A percentile compares a stretch with the other conserved stretches of the same genome.
phyloP scores from a whole-genome alignment of 2,888 invertebrate species.

The Pandemis cinnamomeana region DNA sequence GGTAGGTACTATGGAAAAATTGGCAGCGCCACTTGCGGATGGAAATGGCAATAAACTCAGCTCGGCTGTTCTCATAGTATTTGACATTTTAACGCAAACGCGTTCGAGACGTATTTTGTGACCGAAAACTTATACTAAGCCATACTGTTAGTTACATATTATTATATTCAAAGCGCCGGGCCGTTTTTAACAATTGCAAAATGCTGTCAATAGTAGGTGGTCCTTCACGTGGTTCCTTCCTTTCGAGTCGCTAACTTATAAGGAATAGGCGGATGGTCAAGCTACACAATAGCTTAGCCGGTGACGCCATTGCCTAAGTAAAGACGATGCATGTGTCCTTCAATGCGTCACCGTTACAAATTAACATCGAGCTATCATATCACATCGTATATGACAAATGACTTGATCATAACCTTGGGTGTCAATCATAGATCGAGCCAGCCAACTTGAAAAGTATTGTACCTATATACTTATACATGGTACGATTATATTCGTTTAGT shows the following conservation, averaged over 20 bases:
- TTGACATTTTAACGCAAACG: no score
- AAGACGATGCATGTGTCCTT: constrained; percentile 5
- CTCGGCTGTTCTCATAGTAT: no score
- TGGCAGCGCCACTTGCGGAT: no score
- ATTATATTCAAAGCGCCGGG: neutral
- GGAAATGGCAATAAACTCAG: no score
- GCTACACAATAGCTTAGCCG: constrained; percentile 56
- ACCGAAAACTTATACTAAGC: no score
- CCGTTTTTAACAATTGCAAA: neutral
- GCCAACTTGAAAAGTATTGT: neutral
- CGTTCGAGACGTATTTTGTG: no score
- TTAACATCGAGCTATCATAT: constrained; percentile 12
- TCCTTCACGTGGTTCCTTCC: no score
- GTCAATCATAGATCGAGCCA: constrained; percentile 12
- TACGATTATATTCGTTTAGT: no score
- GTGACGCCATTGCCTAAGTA: constrained; percentile 46
- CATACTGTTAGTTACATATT: no score
- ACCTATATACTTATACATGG: neutral
- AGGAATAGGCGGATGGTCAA: constrained; percentile 27
- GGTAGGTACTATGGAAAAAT: no score
- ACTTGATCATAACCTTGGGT: constrained; percentile 30
- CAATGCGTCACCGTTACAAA: constrained; percentile 13
- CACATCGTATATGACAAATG: constrained; percentile 22
- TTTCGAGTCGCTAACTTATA: constrained; percentile 19
- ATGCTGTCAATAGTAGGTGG: neutral